Percentiles rank a stretch among this genome's conserved stretches.
phyloP scores from a whole-genome alignment of 2,797 vertebrate genomes.

The Erithacus rubecula region DNA sequence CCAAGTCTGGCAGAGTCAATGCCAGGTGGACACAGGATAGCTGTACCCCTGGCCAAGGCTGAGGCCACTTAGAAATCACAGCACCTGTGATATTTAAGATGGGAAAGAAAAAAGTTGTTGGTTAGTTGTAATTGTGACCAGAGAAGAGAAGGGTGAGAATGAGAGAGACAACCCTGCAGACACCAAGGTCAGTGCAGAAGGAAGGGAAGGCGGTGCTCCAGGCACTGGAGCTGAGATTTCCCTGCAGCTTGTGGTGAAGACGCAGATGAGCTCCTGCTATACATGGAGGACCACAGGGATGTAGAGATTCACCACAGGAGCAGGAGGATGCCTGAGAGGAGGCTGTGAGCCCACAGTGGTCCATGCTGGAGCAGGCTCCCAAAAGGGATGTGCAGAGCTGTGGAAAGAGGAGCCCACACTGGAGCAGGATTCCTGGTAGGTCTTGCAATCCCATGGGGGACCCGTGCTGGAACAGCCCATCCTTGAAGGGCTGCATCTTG shows the following conservation, averaged over 20 bases:
- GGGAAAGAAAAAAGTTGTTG: background rate
- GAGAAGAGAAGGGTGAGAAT: background rate
- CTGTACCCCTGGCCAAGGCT: background rate
- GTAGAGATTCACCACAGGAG: too few relatives aligned
- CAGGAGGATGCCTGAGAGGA: background rate
- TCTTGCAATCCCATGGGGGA: too few relatives aligned
- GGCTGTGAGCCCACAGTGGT: background rate
- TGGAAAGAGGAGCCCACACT: background rate
- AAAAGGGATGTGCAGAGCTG: background rate
- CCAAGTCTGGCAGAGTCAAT: background rate
- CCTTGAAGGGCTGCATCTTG: background rate
- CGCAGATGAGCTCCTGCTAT: background rate
- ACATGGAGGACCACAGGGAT: background rate
- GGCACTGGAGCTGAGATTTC: background rate
- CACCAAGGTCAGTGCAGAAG: background rate
- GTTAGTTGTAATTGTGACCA: background rate
- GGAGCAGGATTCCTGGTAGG: background rate
- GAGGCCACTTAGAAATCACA: background rate
- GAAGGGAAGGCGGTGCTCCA: background rate
- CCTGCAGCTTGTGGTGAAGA: background rate
- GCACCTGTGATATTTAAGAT: background rate
- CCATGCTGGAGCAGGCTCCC: background rate
- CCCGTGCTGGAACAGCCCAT: accelerated
- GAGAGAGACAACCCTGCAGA: background rate
- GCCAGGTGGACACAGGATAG: background rate